Evolutionary conservation across 2,113 vertebrate genomes (phyloP).

Genomic region (Monarcha castaneiventris): DNA sequence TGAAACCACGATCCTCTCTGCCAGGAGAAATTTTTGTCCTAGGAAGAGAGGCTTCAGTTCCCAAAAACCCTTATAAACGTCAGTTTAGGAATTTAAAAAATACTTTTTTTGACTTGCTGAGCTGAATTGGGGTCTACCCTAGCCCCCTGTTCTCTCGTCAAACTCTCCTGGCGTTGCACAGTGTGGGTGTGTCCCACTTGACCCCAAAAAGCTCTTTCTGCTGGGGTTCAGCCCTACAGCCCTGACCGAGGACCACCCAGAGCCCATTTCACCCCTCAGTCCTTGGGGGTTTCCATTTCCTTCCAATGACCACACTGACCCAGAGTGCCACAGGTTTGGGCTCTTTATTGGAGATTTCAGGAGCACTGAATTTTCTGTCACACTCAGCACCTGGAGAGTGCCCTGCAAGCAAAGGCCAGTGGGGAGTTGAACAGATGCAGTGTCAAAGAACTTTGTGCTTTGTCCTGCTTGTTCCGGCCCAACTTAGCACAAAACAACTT

Average conservation of each 20-base stretch:
- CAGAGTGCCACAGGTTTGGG: background rate
- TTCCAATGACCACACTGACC: background rate
- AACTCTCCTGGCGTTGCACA: background rate
- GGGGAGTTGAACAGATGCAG: background rate
- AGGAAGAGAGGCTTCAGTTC: background rate
- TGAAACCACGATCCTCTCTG: background rate
- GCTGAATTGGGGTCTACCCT: background rate
- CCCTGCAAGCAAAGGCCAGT: background rate
- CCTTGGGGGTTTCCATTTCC: background rate
- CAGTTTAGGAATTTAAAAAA: background rate
- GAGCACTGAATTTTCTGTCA: background rate
- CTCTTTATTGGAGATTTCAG: background rate
- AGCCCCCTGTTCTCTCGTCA: fast-evolving
- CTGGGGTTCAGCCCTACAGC: background rate
- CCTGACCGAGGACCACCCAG: no score
- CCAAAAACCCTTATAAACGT: background rate
- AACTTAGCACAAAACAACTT: background rate
- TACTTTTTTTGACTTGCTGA: background rate
- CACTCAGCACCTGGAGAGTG: background rate
- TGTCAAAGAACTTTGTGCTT: background rate
- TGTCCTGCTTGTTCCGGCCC: background rate
- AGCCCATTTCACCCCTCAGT: background rate
- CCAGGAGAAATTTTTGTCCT: background rate
- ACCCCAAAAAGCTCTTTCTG: background rate
- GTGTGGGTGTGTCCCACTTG: background rate